phyloP scores from a whole-genome alignment of 1,140 invertebrate species.

The Zeugodacus cucurbitae region DNA sequence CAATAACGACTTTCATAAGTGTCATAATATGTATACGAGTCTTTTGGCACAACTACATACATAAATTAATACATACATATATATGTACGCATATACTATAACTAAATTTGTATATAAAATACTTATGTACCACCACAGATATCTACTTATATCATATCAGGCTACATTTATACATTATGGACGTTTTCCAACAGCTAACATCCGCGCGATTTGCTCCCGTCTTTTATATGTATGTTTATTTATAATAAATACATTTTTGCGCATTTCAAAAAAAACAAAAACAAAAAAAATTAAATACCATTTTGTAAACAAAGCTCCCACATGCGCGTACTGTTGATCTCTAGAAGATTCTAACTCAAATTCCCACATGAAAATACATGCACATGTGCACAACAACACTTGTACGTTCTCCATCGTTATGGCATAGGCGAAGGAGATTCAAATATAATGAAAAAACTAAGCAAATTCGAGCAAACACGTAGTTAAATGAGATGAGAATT shows the following conservation, averaged over 20 bases:
- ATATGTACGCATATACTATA: neutral
- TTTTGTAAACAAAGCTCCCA: neutral
- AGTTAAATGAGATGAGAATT: neutral
- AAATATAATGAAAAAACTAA: neutral
- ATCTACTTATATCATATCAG: no score
- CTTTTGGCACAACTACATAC: neutral
- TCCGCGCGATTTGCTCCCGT: neutral
- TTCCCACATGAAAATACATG: neutral
- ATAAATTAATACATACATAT: neutral
- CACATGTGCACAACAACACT: neutral
- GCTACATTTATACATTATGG: neutral
- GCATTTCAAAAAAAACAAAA: neutral
- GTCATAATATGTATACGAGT: neutral
- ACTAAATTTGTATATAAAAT: neutral
- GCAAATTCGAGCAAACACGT: neutral
- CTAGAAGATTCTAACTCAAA: neutral
- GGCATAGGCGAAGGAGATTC: neutral
- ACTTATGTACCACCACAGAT: neutral
- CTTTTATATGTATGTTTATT: neutral
- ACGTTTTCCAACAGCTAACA: neutral
- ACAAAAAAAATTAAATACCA: neutral
- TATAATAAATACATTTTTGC: constrained; percentile 14
- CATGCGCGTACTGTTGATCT: neutral
- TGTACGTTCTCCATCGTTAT: neutral
- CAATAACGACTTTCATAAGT: neutral